phyloP scores from a whole-genome alignment of 2,113 vertebrate species.

The Saccopteryx leptura region DNA sequence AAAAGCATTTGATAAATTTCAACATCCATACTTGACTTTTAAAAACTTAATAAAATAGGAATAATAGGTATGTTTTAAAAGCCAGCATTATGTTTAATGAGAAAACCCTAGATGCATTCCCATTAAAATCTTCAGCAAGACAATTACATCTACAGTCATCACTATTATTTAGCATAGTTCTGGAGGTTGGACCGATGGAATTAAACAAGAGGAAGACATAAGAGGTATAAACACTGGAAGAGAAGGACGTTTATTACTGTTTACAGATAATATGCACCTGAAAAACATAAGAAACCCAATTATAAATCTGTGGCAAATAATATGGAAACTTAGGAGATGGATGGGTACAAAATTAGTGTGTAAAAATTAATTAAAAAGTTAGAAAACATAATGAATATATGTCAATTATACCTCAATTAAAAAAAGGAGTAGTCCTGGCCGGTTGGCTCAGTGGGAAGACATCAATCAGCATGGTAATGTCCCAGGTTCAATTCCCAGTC shows the following conservation, averaged over 20 bases:
- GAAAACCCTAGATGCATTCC: not conserved
- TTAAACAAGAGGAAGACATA: not conserved
- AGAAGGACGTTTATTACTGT: not conserved
- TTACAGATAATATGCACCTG: not conserved
- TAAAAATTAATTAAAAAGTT: not conserved
- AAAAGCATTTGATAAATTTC: slow-evolving; percentile 15
- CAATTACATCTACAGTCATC: not conserved
- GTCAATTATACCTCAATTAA: not conserved
- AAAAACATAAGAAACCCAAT: slow-evolving; percentile 3
- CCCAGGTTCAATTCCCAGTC: too few relatives aligned
- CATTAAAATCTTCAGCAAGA: slow-evolving; percentile 42
- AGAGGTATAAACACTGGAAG: not conserved
- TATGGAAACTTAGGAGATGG: not conserved
- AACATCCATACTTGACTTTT: slow-evolving; percentile 43
- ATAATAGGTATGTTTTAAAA: slow-evolving; percentile 1
- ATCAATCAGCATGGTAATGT: too few relatives aligned
- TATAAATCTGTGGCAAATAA: not conserved
- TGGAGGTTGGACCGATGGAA: not conserved
- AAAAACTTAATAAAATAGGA: slow-evolving; percentile 10
- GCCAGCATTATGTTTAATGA: not conserved
- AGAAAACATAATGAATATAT: not conserved
- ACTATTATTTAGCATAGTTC: not conserved
- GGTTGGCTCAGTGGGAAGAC: too few relatives aligned
- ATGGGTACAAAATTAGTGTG: not conserved
- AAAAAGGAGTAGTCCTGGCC: not conserved